Evolutionary conservation across 2,888 invertebrate species (phyloP), one percentile per base, ranked within the genome.

Genomic region (Drosophila eohydei): DNA sequence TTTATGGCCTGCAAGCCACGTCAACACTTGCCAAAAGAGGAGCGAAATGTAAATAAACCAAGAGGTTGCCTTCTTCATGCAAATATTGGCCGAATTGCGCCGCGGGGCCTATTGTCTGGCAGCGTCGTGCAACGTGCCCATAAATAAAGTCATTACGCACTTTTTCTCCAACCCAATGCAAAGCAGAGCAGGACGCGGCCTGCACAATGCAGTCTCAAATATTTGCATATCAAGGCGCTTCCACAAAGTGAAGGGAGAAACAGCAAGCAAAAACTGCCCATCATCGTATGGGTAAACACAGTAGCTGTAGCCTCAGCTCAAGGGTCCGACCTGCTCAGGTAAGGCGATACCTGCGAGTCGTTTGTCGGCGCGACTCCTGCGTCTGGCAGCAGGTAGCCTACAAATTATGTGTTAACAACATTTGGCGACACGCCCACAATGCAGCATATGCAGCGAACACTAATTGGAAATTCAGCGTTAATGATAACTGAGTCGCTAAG

Each of bases 111-210:
- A 80, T 87, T 85, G 88, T 83, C 81, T 63, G 43, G 8, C 48
- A 6, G 30, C 30, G 30, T 11, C 46, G 55, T 36, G 66, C 46
- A 66, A 14, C 69, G 70, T 16, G 46, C 54, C 57, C 84, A 87
- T 87, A 87, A 88, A 87, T 87, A 87, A 87, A 87, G 89, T 80
- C 86, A 88, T 87, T 87, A 87, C 88, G 80, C 88, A 82, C 78
- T 65, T 62, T 55, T 61, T 32, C n/a, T n/a, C 1, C 46, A 28
- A 46, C 14, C 30, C 30, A 30, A 21, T 21, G 21, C 21, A 48
- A 16, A 32, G 11, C 68, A 59, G 28, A 46, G 7, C 14, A 14
- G 2, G 66, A 44, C 70, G 67, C 48, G 32, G 59, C 30, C 41
- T 4, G 40, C 16, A 55, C 43, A 72, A 81, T 69, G 74, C 77